Evolutionary conservation across 2,888 invertebrate genomes (phyloP), one percentile per base, ranked within the genome.

Genomic region (Amorpha juglandis): DNA sequence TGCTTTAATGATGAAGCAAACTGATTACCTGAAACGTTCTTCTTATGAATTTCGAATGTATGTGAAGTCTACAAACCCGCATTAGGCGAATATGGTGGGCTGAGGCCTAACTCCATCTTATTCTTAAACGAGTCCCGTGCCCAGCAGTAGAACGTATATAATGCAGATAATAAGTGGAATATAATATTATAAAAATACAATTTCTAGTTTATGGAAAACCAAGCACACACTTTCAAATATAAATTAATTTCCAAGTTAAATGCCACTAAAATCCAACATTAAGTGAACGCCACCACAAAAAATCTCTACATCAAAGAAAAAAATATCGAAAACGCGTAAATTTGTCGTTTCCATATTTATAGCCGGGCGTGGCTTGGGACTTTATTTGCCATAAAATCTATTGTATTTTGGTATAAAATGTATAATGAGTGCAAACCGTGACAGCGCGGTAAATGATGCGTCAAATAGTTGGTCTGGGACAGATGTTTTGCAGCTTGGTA

Each of bases 321-420:
- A 63, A 48, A 48, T 8, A 27, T 8, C 12, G 45, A 11, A 50
- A 68, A 50, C 3, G 11, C 67, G 35, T 63, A 69, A 71, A 76
- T 70, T 66, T 76, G 73, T 78, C 75, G 74, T 65, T 71, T 75
- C 81, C 79, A 82, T 83, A 89, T 88, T 78, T 72, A 74, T 67
- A 48, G 64, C 66, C 75, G 92, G 92, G 88, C 90, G 82, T 77
- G 83, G 74, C 83, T 71, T 75, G 76, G 78, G 84, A 87, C 90
- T 91, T 90, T 91, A 91, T 92, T 90, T 90, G 90, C 83, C 91
- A 86, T 90, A 84, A 86, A 90, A 91, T 91, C 82, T 86, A 86
- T 88, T 85, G 78, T 89, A 85, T 82, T 85, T 87, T 86, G 81
- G 86, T 83, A 89, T 88, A 88, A 90, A 91, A 90, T 89, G 68